Conservation (phyloP, 2,888 invertebrate species). For the Cantharis flavilabris region DNA sequence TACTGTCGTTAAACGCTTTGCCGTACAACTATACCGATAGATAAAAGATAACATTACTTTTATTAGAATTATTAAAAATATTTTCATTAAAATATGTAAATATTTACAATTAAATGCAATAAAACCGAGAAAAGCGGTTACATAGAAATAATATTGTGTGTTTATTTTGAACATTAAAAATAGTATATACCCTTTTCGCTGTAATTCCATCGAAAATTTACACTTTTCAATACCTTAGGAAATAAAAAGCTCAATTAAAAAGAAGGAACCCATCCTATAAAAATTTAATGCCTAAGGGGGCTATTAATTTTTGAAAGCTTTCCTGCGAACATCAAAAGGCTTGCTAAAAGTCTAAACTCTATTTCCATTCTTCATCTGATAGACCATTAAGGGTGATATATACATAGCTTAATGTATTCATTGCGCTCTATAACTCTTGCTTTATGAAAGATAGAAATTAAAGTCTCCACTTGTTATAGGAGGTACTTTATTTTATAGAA, state of each 20-base stretch:
- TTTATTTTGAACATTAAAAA: neutral
- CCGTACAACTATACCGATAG: neutral
- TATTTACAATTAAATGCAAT: neutral
- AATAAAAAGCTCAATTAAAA: conserved; percentile 8
- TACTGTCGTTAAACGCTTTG: neutral
- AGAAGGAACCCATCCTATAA: neutral
- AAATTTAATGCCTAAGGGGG: conserved; percentile 14
- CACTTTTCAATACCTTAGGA: neutral
- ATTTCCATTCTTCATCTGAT: conserved; percentile 38
- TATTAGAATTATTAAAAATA: neutral
- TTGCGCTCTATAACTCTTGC: conserved; percentile 29
- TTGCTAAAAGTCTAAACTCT: conserved; percentile 21
- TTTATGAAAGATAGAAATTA: conserved; percentile 35
- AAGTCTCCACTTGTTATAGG: conserved; percentile 23
- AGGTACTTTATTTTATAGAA: conserved; percentile 11
- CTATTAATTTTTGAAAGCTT: conserved; percentile 21
- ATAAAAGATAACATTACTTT: neutral
- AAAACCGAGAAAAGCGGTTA: neutral
- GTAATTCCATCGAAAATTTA: neutral
- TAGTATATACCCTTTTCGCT: neutral
- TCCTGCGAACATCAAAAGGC: conserved; percentile 17
- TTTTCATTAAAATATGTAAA: neutral
- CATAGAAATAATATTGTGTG: neutral
- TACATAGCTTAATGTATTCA: conserved; percentile 38
- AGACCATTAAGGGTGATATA: conserved; percentile 40